Percentiles rank a stretch among this genome's conserved stretches.
These are phyloP conservation scores for Orthonyx spaldingii DNA, from an alignment of 2,113 vertebrate species.

Conservation along the genomic window DNA sequence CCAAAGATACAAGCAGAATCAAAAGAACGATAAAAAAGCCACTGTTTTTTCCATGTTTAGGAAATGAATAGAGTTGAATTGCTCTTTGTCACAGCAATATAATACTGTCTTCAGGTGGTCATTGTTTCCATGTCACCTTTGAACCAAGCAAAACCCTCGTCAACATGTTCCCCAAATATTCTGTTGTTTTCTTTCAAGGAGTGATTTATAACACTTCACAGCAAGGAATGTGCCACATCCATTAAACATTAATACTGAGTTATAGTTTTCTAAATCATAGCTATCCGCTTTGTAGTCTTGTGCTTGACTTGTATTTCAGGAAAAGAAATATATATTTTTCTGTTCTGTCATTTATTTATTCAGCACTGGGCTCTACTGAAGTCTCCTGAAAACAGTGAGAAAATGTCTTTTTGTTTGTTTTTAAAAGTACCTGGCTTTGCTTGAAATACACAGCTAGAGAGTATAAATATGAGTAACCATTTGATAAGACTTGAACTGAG, in stretches of 20 bases:
- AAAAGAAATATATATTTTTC: slow-evolving; percentile 22
- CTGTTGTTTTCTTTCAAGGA: slow-evolving; percentile 23
- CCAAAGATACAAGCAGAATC: background rate
- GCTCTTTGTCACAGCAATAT: background rate
- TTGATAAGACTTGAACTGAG: background rate
- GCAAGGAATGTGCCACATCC: slow-evolving; percentile 23
- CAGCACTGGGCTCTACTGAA: background rate
- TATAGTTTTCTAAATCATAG: slow-evolving; percentile 45
- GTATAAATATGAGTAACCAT: background rate
- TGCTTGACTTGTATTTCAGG: slow-evolving; percentile 28
- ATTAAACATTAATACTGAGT: slow-evolving; percentile 56
- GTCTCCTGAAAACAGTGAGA: background rate
- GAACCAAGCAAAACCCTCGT: background rate
- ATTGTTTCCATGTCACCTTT: slow-evolving; percentile 39
- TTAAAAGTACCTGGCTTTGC: background rate
- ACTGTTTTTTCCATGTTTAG: background rate
- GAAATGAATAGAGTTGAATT: background rate
- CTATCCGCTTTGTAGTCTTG: slow-evolving; percentile 4
- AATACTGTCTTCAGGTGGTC: slow-evolving; percentile 34
- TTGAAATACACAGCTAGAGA: background rate
- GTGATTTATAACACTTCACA: slow-evolving; percentile 53
- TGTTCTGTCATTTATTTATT: slow-evolving; percentile 19
- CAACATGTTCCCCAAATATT: slow-evolving; percentile 31
- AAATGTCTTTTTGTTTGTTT: background rate
- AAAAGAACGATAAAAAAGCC: background rate